Evolutionary conservation across 2,797 vertebrate species (phyloP).

Genomic region (Toxotes lorentzi): DNA sequence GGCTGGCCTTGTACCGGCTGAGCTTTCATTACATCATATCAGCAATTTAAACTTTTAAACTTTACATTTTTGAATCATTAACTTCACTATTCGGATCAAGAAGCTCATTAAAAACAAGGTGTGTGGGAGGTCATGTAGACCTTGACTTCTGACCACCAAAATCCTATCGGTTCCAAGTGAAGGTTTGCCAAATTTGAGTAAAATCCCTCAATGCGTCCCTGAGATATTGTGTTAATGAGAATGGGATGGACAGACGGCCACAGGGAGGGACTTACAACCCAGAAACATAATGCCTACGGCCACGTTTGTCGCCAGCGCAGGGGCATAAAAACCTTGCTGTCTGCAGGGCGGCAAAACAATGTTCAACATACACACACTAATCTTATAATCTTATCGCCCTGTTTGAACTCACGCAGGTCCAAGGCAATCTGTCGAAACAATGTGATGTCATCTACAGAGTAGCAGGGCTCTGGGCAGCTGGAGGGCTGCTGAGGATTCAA

Average conservation of each 20-base stretch:
- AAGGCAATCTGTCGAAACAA: conserved; percentile 84
- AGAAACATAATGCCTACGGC: too few relatives aligned
- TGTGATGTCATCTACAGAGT: conserved; percentile 72
- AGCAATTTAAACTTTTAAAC: too few relatives aligned
- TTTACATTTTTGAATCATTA: too few relatives aligned
- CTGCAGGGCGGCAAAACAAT: not conserved
- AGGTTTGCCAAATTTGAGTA: not conserved
- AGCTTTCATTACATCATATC: too few relatives aligned
- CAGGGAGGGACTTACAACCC: too few relatives aligned
- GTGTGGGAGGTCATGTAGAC: too few relatives aligned
- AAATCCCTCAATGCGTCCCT: not conserved
- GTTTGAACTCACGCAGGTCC: conserved; percentile 81
- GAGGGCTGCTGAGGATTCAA: conserved; percentile 37
- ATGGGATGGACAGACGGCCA: too few relatives aligned
- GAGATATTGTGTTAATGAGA: not conserved
- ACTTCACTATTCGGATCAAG: too few relatives aligned
- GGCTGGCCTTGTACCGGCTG: too few relatives aligned
- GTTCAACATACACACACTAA: not conserved
- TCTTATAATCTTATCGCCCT: not conserved
- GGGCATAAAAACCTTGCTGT: not conserved
- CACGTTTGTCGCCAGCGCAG: not conserved
- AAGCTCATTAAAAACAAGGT: too few relatives aligned
- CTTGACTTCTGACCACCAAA: too few relatives aligned
- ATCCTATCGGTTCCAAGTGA: too few relatives aligned
- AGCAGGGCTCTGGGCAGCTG: conserved; percentile 37